Conservation (phyloP, 2,888 invertebrate genomes). For the Stegophylla sp. region DNA sequence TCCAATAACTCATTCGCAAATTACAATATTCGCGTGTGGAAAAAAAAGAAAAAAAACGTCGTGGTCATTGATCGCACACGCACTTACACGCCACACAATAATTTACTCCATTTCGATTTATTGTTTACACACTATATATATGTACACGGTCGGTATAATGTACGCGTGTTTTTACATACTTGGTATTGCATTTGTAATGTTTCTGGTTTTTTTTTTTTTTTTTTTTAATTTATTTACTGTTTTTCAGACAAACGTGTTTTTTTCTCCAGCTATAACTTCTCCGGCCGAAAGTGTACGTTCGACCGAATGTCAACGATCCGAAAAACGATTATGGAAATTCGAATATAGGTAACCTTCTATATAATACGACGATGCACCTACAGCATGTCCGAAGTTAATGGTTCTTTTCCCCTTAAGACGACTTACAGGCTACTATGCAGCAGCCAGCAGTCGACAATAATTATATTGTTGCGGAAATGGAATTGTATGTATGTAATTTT, state of each 20-base stretch:
- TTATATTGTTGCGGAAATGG: slow-evolving; percentile 48
- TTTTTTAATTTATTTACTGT: too few relatives aligned
- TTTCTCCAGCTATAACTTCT: not conserved
- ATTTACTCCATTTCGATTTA: not conserved
- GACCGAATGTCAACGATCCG: not conserved
- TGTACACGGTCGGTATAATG: not conserved
- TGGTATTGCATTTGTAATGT: not conserved
- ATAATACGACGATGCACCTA: too few relatives aligned
- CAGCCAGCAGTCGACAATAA: too few relatives aligned
- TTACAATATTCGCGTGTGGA: not conserved
- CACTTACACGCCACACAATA: not conserved
- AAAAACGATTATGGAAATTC: slow-evolving; percentile 26
- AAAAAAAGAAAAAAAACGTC: not conserved
- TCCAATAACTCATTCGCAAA: slow-evolving; percentile 35
- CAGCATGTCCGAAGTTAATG: slow-evolving; percentile 20
- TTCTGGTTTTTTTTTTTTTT: not conserved
- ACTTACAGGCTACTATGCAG: too few relatives aligned
- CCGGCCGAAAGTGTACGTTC: not conserved
- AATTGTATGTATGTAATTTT: slow-evolving; percentile 13
- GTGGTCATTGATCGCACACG: not conserved
- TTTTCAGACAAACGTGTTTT: not conserved
- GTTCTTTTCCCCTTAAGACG: not conserved
- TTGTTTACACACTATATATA: not conserved
- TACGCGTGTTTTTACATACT: not conserved
- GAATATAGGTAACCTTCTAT: not conserved